These are phyloP conservation scores for Diarsia dahlii DNA, from an alignment of 2,888 invertebrate species.

Conservation along the genomic window DNA sequence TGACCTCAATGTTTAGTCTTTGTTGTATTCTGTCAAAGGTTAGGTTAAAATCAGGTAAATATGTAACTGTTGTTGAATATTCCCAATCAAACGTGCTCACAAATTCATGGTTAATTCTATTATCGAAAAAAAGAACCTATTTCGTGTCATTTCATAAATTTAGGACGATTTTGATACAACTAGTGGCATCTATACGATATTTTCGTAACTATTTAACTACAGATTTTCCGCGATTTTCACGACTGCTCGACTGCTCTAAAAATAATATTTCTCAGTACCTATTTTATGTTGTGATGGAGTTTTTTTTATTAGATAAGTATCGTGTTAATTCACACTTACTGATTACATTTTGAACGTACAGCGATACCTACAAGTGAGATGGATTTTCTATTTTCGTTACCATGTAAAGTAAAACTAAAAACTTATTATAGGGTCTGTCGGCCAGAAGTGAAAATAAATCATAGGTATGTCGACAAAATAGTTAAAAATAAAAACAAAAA, in stretches of 20 bases:
- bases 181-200: conserved; percentile 59
- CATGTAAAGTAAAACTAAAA: not conserved
- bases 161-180: conserved; percentile 15
- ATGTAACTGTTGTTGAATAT: conserved; percentile 2
- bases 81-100: conserved; percentile 1
- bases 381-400: not conserved
- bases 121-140: not conserved
- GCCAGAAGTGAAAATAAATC: not conserved
- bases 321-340: not conserved
- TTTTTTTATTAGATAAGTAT: not conserved
- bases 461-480: not conserved
- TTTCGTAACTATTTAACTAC: conserved; percentile 30
- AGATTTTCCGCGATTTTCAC: conserved; percentile 10
- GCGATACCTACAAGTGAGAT: not conserved
- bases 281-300: not conserved
- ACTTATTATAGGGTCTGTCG: not conserved
- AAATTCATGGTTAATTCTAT: conserved; percentile 2
- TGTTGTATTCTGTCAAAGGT: conserved; percentile 31
- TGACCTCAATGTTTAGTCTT: not conserved
- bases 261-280: not conserved
- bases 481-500: too few species aligned
- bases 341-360: not conserved
- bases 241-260: not conserved
- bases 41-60: conserved; percentile 37
- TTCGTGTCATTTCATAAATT: not conserved